phyloP scores from a whole-genome alignment of 2,888 invertebrate genomes.

The Heteromurus nitidus region DNA sequence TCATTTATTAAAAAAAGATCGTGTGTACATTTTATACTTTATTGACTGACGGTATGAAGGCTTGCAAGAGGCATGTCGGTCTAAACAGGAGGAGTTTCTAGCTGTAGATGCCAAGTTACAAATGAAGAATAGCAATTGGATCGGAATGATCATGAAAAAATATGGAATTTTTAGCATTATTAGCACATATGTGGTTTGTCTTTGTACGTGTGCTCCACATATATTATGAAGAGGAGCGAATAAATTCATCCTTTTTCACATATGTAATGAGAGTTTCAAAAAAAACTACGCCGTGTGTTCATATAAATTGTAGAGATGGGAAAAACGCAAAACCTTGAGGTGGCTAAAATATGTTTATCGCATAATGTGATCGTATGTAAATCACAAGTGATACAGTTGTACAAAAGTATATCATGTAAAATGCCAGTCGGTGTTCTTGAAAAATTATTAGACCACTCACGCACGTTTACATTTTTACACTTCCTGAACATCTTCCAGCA shows the following conservation, averaged over 20 bases:
- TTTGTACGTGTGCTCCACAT: too few relatives aligned
- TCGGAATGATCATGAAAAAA: too few relatives aligned
- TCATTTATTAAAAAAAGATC: neutral
- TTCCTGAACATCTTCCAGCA: too few relatives aligned
- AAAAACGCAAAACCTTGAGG: neutral
- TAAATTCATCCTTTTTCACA: too few relatives aligned
- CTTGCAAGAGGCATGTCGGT: neutral
- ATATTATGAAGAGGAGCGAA: too few relatives aligned
- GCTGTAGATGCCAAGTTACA: neutral
- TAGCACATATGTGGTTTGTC: too few relatives aligned
- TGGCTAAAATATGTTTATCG: constrained; percentile 32
- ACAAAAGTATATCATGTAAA: constrained; percentile 53
- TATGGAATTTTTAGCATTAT: too few relatives aligned
- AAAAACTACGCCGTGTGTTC: neutral
- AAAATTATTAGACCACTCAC: too few relatives aligned
- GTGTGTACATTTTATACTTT: neutral
- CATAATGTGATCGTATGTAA: too few relatives aligned
- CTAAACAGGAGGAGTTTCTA: neutral
- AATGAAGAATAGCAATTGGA: too few relatives aligned
- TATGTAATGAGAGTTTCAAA: neutral
- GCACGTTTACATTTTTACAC: too few relatives aligned
- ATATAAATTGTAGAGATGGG: neutral
- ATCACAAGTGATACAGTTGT: constrained; percentile 44
- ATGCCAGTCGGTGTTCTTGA: constrained; percentile 52
- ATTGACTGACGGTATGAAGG: neutral